Evolutionary conservation across 2,888 invertebrate genomes (phyloP), one percentile per base, ranked within the genome.

Genomic region (Prosapia bicincta): DNA sequence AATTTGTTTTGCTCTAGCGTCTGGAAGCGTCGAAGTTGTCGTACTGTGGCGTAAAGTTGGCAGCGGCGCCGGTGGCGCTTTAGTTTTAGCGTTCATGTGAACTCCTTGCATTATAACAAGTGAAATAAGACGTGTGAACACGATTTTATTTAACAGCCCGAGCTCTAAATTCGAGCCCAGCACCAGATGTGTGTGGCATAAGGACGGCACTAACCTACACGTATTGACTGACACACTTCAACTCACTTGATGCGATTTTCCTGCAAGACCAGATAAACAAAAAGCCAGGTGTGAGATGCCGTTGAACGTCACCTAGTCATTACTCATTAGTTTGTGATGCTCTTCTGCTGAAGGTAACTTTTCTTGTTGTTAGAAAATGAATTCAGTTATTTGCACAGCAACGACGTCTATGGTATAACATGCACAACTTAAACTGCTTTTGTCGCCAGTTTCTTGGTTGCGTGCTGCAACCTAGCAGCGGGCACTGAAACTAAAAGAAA

Each of bases 1-100:
- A 72, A 88, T 87, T 83, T 88, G 88, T 80, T 88, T 88, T 77
- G 88, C 88, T 75, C 87, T 84, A 54, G 87, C 88, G 83, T 88
- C 88, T 26, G 88, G 87, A 79, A 87, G 83, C 76, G 75, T 75
- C 38, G 78, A 26, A 13, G 76, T 71, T 32, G 76, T 66, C n/a
- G 74, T 65, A 66, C 67, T 69, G 66, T 75, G 76, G 38, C 76
- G 73, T 26, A 76, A 70, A 67, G 76, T 69, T 66, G 76, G 76
- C 74, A 76, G 68, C 38, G 77, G 77, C 72, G 75, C 75, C 75
- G 79, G 76, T 54, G 79, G 78, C 72, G 79, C 78, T 73, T 79
- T 79, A 23, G 79, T 79, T 71, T 79, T 79, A 72, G 78, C 77
- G 78, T 79, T 78, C 79, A 79, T 79, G 77, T 76, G 76, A 76